These are phyloP conservation scores for Harpalus rufipes DNA, from an alignment of 2,888 invertebrate genomes.

Conservation along the genomic window DNA sequence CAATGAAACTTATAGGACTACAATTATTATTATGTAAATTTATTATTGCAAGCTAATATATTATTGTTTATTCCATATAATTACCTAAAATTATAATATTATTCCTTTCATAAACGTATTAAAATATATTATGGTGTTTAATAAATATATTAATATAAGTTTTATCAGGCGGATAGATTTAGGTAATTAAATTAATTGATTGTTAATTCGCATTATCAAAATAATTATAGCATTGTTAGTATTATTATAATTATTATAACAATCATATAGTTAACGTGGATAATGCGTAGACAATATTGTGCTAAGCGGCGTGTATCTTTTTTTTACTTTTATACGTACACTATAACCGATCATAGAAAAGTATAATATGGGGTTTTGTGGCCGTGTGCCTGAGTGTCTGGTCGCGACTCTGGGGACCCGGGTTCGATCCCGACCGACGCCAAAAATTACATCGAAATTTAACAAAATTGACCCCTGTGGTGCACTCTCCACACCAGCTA, in stretches of 20 bases:
- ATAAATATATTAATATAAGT: not conserved
- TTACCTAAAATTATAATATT: not conserved
- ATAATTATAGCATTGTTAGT: not conserved
- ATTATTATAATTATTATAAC: not conserved
- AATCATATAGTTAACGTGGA: no score
- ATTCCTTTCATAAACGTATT: not conserved
- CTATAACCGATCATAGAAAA: no score
- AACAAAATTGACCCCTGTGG: no score
- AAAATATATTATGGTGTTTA: not conserved
- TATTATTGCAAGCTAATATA: not conserved
- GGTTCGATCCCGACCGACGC: no score
- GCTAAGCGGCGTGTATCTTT: no score
- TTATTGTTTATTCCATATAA: not conserved
- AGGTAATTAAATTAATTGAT: not conserved
- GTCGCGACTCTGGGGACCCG: no score
- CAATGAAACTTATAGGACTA: slow-evolving; percentile 3
- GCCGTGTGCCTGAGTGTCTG: no score
- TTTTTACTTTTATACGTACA: no score
- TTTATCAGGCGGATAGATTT: not conserved
- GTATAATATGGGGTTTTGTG: no score
- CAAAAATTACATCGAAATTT: no score
- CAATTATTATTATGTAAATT: not conserved
- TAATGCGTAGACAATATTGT: no score
- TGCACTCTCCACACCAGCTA: no score
- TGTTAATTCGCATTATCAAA: not conserved